Evolutionary conservation across 2,888 invertebrate species (phyloP).

Genomic region (Deroplatys truncata): DNA sequence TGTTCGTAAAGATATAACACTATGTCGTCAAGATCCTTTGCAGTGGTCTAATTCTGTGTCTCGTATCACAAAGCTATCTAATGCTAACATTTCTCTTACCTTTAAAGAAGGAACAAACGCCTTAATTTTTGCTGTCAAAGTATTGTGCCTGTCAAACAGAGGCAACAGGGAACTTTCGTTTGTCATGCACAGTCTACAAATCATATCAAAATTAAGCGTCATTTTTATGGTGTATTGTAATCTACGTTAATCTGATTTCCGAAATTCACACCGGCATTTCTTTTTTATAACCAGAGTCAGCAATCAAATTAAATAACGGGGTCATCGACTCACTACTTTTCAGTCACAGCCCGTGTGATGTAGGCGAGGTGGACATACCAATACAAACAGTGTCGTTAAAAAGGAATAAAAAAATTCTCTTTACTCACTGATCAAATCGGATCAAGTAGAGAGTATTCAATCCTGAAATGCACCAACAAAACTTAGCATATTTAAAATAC

Average conservation of each 20-base stretch:
- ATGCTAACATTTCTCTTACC: background rate
- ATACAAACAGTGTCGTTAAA: background rate
- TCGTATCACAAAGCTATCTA: background rate
- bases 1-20: background rate
- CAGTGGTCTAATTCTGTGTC: background rate
- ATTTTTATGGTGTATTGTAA: background rate
- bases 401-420: background rate
- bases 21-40: background rate
- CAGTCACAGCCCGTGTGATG: background rate
- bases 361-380: background rate
- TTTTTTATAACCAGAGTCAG: background rate
- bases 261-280: background rate
- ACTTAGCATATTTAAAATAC: background rate
- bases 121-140: background rate
- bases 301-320: background rate
- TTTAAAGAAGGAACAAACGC: background rate
- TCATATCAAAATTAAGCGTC: background rate
- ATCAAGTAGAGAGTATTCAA: background rate
- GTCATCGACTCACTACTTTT: background rate
- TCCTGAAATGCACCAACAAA: background rate
- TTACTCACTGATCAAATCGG: background rate
- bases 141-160: slow-evolving; percentile 7
- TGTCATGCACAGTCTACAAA: slow-evolving; percentile 5
- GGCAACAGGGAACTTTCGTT: background rate
- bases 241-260: background rate